These are phyloP conservation scores for Trachelipus rathkii DNA, from an alignment of 1,140 invertebrate genomes.

Conservation along the genomic window DNA sequence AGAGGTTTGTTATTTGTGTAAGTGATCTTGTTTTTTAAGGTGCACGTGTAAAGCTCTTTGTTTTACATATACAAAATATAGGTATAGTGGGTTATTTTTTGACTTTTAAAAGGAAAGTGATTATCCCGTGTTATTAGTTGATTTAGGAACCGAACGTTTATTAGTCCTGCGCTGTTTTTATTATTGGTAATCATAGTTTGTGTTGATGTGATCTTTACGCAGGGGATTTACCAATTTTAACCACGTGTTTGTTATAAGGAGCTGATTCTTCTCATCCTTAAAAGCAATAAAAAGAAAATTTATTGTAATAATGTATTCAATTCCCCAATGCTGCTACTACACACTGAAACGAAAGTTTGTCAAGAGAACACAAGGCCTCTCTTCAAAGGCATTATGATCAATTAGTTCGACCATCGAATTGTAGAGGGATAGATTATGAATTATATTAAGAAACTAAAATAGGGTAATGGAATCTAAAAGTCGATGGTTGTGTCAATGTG, in stretches of 20 bases:
- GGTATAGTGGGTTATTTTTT: too few species aligned
- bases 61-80: too few species aligned
- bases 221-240: constrained; percentile 76
- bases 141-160: too few species aligned
- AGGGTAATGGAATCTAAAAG: constrained; percentile 23
- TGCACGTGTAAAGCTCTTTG: too few species aligned
- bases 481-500: neutral
- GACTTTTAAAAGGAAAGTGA: too few species aligned
- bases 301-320: constrained; percentile 46
- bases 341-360: constrained; percentile 42
- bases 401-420: constrained; percentile 20
- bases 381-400: constrained; percentile 49
- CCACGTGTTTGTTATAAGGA: constrained; percentile 88
- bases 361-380: neutral
- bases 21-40: too few species aligned
- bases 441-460: constrained; percentile 29
- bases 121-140: too few species aligned
- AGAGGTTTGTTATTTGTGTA: too few species aligned
- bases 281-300: constrained; percentile 54
- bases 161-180: too few species aligned
- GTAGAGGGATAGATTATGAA: constrained; percentile 24
- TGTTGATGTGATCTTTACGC: constrained; percentile 45
- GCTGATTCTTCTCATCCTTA: constrained; percentile 87
- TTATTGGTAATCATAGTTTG: constrained; percentile 48
- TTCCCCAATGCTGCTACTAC: constrained; percentile 46